Evolutionary conservation across 2,113 vertebrate genomes (phyloP).

Genomic region (Orthonyx spaldingii): DNA sequence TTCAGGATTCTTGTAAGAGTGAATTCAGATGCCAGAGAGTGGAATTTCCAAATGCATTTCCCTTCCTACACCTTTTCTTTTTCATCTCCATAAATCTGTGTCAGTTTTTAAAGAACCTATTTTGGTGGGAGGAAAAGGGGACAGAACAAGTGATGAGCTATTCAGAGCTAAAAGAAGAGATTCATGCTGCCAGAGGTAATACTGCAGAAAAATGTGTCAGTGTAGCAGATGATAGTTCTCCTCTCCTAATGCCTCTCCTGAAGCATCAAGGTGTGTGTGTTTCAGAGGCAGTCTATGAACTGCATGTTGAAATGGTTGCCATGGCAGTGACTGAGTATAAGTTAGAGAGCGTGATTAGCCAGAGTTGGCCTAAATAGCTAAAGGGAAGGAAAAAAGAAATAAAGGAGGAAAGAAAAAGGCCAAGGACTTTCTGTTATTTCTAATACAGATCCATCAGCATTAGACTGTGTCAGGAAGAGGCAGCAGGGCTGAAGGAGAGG

Average conservation of each 20-base stretch:
- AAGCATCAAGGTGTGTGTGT: conserved; percentile 46
- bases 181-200: conserved; percentile 39
- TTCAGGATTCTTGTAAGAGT: not conserved
- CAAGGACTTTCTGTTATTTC: conserved; percentile 23
- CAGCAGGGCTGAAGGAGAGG: not conserved
- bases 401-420: not conserved
- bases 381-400: conserved; percentile 10
- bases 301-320: conserved; percentile 22
- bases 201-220: conserved; percentile 40
- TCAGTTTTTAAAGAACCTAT: conserved; percentile 34
- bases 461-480: not conserved
- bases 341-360: not conserved
- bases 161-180: conserved; percentile 28
- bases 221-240: conserved; percentile 22
- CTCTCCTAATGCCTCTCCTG: conserved; percentile 21
- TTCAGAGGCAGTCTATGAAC: conserved; percentile 6
- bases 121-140: not conserved
- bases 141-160: conserved; percentile 39
- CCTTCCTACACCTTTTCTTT: conserved; percentile 24
- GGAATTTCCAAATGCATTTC: conserved; percentile 28
- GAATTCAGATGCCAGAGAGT: conserved; percentile 9
- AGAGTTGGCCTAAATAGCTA: conserved; percentile 38
- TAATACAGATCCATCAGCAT: not conserved
- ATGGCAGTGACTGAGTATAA: conserved; percentile 16
- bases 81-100: conserved; percentile 37